phyloP scores from a whole-genome alignment of 2,888 invertebrate genomes.

The Caenorhabditis uteleia region DNA sequence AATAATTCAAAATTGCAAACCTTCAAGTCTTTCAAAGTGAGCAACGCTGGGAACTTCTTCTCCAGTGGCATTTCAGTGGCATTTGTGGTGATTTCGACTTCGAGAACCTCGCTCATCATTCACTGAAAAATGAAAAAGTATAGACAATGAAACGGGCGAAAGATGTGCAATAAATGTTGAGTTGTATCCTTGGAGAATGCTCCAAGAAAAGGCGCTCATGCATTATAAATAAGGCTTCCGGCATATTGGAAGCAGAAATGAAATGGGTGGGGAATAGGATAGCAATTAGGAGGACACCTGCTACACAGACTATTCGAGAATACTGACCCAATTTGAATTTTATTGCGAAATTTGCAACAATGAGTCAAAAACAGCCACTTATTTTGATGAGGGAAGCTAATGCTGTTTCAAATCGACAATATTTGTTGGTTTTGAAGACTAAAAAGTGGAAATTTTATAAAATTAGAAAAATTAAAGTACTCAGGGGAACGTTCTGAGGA shows the following conservation, averaged over 20 bases:
- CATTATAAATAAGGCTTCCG: conserved; percentile 30
- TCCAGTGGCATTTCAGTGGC: conserved; percentile 51
- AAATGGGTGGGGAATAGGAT: too few relatives aligned
- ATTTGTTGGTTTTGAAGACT: conserved; percentile 3
- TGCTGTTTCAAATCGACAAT: too few relatives aligned
- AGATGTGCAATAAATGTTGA: background rate
- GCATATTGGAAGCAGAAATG: too few relatives aligned
- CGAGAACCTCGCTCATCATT: conserved; percentile 32
- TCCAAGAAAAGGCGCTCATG: conserved; percentile 27
- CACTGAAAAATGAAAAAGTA: background rate
- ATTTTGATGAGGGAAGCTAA: too few relatives aligned
- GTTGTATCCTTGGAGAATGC: conserved; percentile 16
- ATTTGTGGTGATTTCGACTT: conserved; percentile 52
- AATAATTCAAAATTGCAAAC: conserved; percentile 15
- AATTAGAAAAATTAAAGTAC: too few relatives aligned
- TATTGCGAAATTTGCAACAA: too few relatives aligned
- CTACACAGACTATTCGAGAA: too few relatives aligned
- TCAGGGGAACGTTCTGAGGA: too few relatives aligned
- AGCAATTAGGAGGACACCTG: too few relatives aligned
- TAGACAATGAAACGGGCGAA: conserved; percentile 1
- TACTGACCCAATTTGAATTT: too few relatives aligned
- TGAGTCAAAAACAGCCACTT: too few relatives aligned
- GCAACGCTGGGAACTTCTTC: conserved; percentile 43
- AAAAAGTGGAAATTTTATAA: too few relatives aligned
- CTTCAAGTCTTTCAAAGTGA: conserved; percentile 48